A percentile compares a stretch with the other conserved stretches of the same genome.
Evolutionary conservation across 2,888 invertebrate species (phyloP).

Genomic region (Acleris sparsana): DNA sequence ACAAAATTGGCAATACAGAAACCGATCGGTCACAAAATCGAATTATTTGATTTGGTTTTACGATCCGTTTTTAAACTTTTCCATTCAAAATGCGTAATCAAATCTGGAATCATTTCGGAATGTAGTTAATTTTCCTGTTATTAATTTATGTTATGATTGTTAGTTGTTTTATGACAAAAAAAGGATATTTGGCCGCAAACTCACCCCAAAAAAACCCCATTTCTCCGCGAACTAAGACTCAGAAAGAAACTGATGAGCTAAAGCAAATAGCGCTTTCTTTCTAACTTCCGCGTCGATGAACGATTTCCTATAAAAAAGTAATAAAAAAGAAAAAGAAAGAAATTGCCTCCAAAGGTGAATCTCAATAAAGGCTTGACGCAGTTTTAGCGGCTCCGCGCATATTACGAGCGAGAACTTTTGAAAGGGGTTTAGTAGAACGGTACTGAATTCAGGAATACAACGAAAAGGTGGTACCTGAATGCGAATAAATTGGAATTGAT

Average conservation of each 20-base stretch:
- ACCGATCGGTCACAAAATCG: no score
- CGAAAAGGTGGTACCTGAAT: constrained; percentile 74
- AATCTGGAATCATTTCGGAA: no score
- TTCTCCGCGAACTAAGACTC: constrained; percentile 28
- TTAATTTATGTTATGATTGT: no score
- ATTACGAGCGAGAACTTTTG: constrained; percentile 72
- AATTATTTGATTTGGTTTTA: no score
- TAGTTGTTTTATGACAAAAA: no score
- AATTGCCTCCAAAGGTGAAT: constrained; percentile 67
- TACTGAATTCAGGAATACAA: constrained; percentile 71
- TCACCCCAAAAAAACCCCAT: no score
- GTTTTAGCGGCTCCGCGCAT: constrained; percentile 55
- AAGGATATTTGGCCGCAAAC: no score
- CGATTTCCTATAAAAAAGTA: constrained; percentile 48
- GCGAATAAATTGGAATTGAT: constrained; percentile 42
- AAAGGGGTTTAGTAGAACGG: constrained; percentile 71
- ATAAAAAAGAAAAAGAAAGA: constrained; percentile 61
- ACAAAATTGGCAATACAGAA: no score
- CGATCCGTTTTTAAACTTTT: no score
- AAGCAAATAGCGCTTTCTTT: constrained; percentile 42
- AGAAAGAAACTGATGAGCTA: constrained; percentile 39
- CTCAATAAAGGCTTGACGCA: constrained; percentile 64
- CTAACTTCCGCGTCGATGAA: constrained; percentile 52
- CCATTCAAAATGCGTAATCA: no score
- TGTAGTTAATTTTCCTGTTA: no score